Percentiles rank a stretch among this genome's conserved stretches.
Conservation (phyloP, 2,113 vertebrate species). For the Sorex fumeus region DNA sequence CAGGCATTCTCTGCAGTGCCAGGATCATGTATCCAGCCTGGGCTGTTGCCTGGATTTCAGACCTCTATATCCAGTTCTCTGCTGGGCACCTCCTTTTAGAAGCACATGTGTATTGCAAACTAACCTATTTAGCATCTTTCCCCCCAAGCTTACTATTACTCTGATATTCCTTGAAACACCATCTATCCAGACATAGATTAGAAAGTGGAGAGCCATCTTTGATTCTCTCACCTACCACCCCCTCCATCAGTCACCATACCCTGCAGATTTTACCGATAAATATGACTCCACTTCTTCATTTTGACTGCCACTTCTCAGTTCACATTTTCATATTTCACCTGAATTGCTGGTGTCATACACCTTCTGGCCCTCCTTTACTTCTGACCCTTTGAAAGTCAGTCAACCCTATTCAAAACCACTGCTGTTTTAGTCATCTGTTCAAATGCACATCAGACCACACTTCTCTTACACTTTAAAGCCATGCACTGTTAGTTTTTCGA, state of each 20-base stretch:
- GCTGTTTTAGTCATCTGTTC: neutral
- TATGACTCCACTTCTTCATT: constrained; percentile 31
- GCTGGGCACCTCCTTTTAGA: neutral
- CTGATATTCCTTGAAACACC: neutral
- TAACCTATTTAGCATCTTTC: neutral
- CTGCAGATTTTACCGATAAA: constrained; percentile 25
- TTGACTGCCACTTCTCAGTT: constrained; percentile 2
- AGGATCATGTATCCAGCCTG: neutral
- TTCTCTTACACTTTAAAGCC: neutral
- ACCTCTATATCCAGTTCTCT: neutral
- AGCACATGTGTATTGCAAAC: neutral
- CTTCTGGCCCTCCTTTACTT: neutral
- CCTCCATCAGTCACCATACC: neutral
- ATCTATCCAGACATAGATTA: constrained; percentile 16
- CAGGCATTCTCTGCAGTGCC: neutral
- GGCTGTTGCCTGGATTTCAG: constrained; percentile 20
- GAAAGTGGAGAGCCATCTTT: constrained; percentile 15
- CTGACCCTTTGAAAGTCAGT: constrained; percentile 26
- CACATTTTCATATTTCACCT: constrained; percentile 29
- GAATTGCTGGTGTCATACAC: neutral
- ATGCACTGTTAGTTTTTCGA: neutral
- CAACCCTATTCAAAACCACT: neutral
- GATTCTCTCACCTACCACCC: neutral
- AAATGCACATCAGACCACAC: neutral
- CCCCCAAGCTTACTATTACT: constrained; percentile 21